These are phyloP conservation scores for Tachyglossus aculeatus DNA, from an alignment of 2,797 vertebrate species.

Conservation along the genomic window DNA sequence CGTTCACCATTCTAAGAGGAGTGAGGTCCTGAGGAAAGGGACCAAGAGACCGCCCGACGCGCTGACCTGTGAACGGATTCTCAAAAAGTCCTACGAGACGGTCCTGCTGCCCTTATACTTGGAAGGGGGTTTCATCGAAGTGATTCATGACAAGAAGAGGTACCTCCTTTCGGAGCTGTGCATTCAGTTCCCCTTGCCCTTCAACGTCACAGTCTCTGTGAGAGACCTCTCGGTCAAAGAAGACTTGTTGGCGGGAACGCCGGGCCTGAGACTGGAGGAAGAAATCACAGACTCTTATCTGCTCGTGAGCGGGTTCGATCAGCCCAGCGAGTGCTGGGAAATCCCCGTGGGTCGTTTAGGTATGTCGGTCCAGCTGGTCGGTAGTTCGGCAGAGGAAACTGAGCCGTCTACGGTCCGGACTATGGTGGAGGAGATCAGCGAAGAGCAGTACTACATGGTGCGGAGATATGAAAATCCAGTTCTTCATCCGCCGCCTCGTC, in stretches of 20 bases:
- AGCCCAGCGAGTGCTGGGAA: constrained; percentile 76
- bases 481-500: constrained; percentile 79
- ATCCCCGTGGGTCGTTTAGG: constrained; percentile 75
- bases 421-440: constrained; percentile 77
- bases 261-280: constrained; percentile 81
- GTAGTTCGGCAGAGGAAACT: constrained; percentile 17
- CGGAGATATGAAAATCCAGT: constrained; percentile 77
- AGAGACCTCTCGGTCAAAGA: constrained; percentile 80
- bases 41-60: constrained; percentile 61
- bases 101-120: constrained; percentile 79
- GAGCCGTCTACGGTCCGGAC: constrained; percentile 44
- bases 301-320: constrained; percentile 73
- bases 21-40: constrained; percentile 65
- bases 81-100: constrained; percentile 61
- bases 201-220: constrained; percentile 84
- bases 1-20: constrained; percentile 70
- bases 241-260: constrained; percentile 77
- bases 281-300: constrained; percentile 82
- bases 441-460: constrained; percentile 83
- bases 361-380: constrained; percentile 73
- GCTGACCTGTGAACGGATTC: constrained; percentile 79
- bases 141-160: constrained; percentile 81
- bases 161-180: constrained; percentile 80
- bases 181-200: constrained; percentile 77
- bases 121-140: constrained; percentile 85